These are phyloP conservation scores for Ischnura elegans DNA, from an alignment of 2,888 invertebrate genomes.

Conservation along the genomic window DNA sequence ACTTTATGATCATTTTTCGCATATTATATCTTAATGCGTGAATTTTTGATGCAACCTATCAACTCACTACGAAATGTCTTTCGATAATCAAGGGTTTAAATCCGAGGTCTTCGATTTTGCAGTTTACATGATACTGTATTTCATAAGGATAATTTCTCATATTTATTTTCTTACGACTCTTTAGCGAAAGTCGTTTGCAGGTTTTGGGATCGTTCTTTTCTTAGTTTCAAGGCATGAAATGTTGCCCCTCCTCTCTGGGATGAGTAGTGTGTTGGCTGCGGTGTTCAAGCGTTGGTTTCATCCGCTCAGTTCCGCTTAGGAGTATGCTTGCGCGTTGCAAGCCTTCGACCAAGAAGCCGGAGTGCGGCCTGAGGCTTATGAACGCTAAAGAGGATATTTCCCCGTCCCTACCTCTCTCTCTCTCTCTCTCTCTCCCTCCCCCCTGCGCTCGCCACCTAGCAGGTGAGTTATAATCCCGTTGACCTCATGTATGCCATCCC, in stretches of 20 bases:
- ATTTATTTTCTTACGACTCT: neutral
- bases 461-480: slow-evolving; percentile 31
- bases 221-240: too few relatives aligned
- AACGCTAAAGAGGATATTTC: slow-evolving; percentile 17
- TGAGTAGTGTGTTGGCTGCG: neutral
- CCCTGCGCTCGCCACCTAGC: neutral
- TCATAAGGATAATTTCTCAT: too few relatives aligned
- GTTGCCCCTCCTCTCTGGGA: neutral
- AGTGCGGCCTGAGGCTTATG: neutral
- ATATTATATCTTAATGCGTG: too few relatives aligned
- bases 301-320: neutral
- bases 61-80: too few relatives aligned
- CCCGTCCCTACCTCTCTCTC: neutral
- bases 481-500: slow-evolving; percentile 21
- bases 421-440: neutral
- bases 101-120: too few relatives aligned
- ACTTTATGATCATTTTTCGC: too few relatives aligned
- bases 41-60: too few relatives aligned
- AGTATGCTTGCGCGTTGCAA: neutral
- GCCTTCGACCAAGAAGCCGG: neutral
- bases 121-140: too few relatives aligned
- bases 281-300: neutral
- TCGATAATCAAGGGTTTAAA: too few relatives aligned
- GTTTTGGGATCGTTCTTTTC: neutral
- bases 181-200: neutral